These are phyloP conservation scores for Noctua fimbriata DNA, from an alignment of 2,888 invertebrate species.

Conservation along the genomic window DNA sequence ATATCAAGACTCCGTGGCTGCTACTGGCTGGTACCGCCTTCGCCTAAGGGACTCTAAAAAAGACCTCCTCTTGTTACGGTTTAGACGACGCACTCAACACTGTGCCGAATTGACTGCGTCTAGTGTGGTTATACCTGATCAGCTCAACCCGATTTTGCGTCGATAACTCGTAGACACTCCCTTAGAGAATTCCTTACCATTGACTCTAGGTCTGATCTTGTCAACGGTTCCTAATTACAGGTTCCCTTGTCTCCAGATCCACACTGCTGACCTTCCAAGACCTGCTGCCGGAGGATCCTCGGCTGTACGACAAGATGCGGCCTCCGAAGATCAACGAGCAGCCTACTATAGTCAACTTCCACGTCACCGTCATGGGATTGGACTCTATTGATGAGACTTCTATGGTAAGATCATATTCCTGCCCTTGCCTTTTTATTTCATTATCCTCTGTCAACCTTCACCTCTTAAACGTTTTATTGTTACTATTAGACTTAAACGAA, in stretches of 20 bases:
- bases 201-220: not conserved
- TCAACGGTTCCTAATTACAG: conserved; percentile 13
- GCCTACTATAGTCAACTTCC: conserved; percentile 96
- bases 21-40: too few relatives aligned
- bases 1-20: too few relatives aligned
- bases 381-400: conserved; percentile 99
- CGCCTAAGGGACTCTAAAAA: too few relatives aligned
- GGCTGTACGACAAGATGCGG: conserved; percentile 97
- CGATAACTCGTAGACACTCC: not conserved
- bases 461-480: not conserved
- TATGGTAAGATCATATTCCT: conserved; percentile 92
- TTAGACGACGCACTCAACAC: too few relatives aligned
- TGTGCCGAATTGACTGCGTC: not conserved
- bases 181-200: not conserved
- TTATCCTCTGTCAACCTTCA: not conserved
- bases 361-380: conserved; percentile 98
- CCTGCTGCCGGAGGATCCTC: conserved; percentile 96
- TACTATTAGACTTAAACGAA: too few relatives aligned
- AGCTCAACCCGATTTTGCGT: not conserved
- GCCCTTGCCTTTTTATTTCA: not conserved
- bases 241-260: conserved; percentile 84
- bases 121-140: not conserved
- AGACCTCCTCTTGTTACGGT: too few relatives aligned
- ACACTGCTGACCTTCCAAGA: conserved; percentile 95
- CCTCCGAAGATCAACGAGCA: conserved; percentile 97